Base-by-base conservation (phyloP, 2,888 invertebrate genomes). In the Argyresthia goedartella region DNA sequence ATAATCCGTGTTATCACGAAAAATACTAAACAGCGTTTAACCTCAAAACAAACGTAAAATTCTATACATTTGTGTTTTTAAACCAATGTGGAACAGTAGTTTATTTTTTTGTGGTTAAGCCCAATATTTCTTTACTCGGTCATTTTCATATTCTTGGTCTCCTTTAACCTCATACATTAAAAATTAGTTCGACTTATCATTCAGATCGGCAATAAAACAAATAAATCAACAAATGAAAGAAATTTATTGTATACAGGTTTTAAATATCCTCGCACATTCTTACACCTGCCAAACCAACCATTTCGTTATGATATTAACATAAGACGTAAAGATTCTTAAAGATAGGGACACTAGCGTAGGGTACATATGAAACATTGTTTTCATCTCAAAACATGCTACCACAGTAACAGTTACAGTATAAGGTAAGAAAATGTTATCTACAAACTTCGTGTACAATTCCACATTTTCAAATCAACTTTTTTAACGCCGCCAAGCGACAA, bases 211-310 rank as follows among this genome's bases (percentile, higher is more conserved):
- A 81, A 65, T 84, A 81, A 85, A 80, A 76, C 67, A 73, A 63
- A 65, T 65, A 65, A 56, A 66, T 86, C 85, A 86, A 86, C 86
- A 86, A 86, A 86, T 86, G 85, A 86, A 86, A 85, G 86, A 82
- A 86, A 81, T 86, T 82, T 86, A 86, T 86, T 86, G 86, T 86
- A 86, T 86, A 86, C 85, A 86, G 86, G 86, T 85, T 85, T 84
- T 84, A 82, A 85, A 84, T 82, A 84, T 82, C 77, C 80, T 84
- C 74, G 76, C 80, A 76, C 77, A 74, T 74, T 73, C 75, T 74
- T 73, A 80, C 78, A 81, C 80, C 80, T 81, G 79, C 78, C 77
- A 77, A 75, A 74, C 81, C 81, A 85, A 77, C 76, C 84, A 74
- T 71, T 67, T 78, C 74, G 71, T 73, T 76, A 75, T 71, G 73